These are phyloP conservation scores for Zygogramma bicolorata DNA, from an alignment of 2,888 invertebrate species.

Conservation along the genomic window DNA sequence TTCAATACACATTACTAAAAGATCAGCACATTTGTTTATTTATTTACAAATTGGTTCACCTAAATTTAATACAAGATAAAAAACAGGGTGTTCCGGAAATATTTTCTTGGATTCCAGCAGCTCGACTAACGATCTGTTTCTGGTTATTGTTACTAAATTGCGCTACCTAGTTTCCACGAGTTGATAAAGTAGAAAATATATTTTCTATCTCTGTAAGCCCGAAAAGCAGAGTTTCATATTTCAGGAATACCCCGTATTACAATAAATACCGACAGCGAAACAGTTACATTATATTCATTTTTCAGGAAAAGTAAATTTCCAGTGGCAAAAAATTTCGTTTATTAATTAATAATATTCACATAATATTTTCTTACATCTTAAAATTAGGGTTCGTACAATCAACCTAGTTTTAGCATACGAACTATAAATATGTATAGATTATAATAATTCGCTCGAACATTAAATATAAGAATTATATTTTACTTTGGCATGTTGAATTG, in stretches of 20 bases:
- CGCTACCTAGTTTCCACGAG: not conserved
- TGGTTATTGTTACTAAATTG: not conserved
- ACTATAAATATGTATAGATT: slow-evolving; percentile 38
- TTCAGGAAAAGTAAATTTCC: slow-evolving; percentile 60
- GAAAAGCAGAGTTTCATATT: not conserved
- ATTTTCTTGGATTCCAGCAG: not conserved
- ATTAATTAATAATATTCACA: slow-evolving; percentile 48
- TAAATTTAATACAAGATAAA: slow-evolving; percentile 52
- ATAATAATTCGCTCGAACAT: slow-evolving; percentile 39
- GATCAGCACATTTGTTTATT: slow-evolving; percentile 30
- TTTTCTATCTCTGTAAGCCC: slow-evolving; percentile 5
- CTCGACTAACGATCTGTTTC: not conserved
- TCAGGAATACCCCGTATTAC: not conserved
- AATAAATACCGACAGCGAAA: slow-evolving; percentile 12
- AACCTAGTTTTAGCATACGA: slow-evolving; percentile 38
- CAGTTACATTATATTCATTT: slow-evolving; percentile 19
- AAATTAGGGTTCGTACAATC: slow-evolving; percentile 34
- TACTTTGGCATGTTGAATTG: slow-evolving; percentile 44
- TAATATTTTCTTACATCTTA: slow-evolving; percentile 34
- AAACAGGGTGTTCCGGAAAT: slow-evolving; percentile 2
- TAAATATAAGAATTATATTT: slow-evolving; percentile 40
- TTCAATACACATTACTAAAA: slow-evolving; percentile 34
- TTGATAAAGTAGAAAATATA: slow-evolving; percentile 5
- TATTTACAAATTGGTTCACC: slow-evolving; percentile 61
- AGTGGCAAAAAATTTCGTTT: slow-evolving; percentile 58